These are phyloP conservation scores for Eretmocerus hayati DNA, from an alignment of 2,888 invertebrate genomes.

Conservation along the genomic window DNA sequence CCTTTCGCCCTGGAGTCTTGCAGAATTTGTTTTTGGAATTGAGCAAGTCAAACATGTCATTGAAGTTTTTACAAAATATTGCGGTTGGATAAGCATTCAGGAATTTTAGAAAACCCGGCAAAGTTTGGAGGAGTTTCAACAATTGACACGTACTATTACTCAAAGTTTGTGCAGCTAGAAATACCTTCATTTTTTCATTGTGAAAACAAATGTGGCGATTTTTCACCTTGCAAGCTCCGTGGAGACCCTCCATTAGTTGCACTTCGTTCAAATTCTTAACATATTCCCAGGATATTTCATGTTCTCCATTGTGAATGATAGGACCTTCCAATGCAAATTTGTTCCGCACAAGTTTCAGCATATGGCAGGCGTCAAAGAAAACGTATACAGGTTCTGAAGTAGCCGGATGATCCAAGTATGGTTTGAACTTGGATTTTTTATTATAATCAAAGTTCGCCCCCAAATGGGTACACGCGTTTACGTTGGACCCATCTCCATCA, in stretches of 20 bases:
- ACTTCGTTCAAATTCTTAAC: slow-evolving; percentile 1
- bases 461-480: slow-evolving; percentile 10
- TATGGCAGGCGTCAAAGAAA: slow-evolving; percentile 19
- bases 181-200: slow-evolving; percentile 26
- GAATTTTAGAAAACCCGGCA: neutral
- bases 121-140: slow-evolving; percentile 10
- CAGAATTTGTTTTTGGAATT: slow-evolving; percentile 23
- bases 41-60: slow-evolving; percentile 28
- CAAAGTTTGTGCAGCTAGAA: slow-evolving; percentile 3
- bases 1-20: slow-evolving; percentile 4
- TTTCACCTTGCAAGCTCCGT: slow-evolving; percentile 27
- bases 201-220: slow-evolving; percentile 21
- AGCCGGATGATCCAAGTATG: slow-evolving; percentile 2
- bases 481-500: slow-evolving; percentile 11
- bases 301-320: neutral
- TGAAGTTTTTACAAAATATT: slow-evolving; percentile 22
- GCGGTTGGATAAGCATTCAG: slow-evolving; percentile 12
- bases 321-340: slow-evolving; percentile 17
- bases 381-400: slow-evolving; percentile 4
- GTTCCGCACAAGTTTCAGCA: slow-evolving; percentile 15
- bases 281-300: neutral
- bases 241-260: slow-evolving; percentile 26
- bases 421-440: slow-evolving; percentile 9
- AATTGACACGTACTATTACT: slow-evolving; percentile 25
- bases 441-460: slow-evolving; percentile 15